Conservation (phyloP, 37 sponge, comb jelly and placozoan species). For the Aphrocallistes beatrix region DNA sequence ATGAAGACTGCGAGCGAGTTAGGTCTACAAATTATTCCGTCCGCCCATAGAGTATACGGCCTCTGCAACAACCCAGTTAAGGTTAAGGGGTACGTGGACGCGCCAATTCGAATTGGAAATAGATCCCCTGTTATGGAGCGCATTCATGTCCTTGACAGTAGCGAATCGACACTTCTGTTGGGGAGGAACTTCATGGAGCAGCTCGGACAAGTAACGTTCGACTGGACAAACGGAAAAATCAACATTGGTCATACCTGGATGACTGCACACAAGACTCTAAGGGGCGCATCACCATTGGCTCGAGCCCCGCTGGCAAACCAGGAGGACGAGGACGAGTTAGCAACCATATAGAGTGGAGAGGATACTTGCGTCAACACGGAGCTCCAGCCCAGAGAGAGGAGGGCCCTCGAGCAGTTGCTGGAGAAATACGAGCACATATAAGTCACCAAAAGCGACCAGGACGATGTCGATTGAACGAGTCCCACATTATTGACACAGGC, state of each 20-base stretch:
- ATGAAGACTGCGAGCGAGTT: not conserved
- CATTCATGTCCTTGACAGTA: not conserved
- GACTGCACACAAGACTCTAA: not conserved
- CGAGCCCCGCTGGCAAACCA: not conserved
- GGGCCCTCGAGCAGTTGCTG: not conserved
- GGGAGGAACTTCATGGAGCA: not conserved
- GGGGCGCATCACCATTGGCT: not conserved
- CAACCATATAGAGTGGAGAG: not conserved
- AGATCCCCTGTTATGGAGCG: not conserved
- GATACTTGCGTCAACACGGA: not conserved
- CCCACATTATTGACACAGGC: not conserved
- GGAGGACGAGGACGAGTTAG: not conserved
- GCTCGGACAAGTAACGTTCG: not conserved
- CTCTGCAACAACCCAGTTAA: not conserved
- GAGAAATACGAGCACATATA: not conserved
- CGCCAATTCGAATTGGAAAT: not conserved
- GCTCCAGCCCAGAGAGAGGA: not conserved
- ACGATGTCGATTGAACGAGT: not conserved
- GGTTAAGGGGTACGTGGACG: not conserved
- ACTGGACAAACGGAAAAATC: not conserved
- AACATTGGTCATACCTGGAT: not conserved
- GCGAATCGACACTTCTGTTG: not conserved
- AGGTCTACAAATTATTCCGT: not conserved
- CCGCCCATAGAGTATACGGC: not conserved
- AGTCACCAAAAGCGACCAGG: not conserved